These are phyloP conservation scores for Cheirogaleus medius DNA, from an alignment of 2,113 vertebrate species.

Conservation along the genomic window DNA sequence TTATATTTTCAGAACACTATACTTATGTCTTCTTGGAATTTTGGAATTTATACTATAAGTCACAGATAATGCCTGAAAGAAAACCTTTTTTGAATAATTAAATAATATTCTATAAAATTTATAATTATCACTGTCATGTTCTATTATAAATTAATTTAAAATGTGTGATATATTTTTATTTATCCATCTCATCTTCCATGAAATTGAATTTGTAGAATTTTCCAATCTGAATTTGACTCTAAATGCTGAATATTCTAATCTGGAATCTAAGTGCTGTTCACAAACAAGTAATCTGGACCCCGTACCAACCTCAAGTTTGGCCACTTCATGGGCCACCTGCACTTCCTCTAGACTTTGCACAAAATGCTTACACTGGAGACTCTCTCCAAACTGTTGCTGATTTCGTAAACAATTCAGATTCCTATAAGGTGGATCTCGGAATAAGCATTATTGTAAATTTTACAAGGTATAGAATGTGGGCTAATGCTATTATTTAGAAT, in stretches of 20 bases:
- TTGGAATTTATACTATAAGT: background rate
- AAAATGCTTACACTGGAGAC: background rate
- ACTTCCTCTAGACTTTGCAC: background rate
- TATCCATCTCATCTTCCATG: background rate
- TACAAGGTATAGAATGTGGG: background rate
- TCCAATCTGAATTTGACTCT: background rate
- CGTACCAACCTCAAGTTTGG: fast-evolving
- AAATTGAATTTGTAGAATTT: background rate
- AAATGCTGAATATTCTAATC: background rate
- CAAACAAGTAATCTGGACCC: background rate
- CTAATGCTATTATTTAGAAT: background rate
- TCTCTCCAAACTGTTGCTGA: background rate
- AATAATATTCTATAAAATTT: background rate
- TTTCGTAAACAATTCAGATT: background rate
- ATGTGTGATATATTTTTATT: background rate
- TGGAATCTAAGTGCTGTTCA: background rate
- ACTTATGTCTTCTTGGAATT: background rate
- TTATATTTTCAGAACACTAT: background rate
- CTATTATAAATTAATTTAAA: background rate
- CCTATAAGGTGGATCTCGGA: background rate
- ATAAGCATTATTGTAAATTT: background rate
- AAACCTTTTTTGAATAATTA: background rate
- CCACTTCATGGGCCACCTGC: fast-evolving
- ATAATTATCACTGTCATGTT: background rate
- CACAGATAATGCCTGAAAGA: background rate